Base-by-base conservation (phyloP, 2,797 vertebrate species). In the Tangara arthus region DNA sequence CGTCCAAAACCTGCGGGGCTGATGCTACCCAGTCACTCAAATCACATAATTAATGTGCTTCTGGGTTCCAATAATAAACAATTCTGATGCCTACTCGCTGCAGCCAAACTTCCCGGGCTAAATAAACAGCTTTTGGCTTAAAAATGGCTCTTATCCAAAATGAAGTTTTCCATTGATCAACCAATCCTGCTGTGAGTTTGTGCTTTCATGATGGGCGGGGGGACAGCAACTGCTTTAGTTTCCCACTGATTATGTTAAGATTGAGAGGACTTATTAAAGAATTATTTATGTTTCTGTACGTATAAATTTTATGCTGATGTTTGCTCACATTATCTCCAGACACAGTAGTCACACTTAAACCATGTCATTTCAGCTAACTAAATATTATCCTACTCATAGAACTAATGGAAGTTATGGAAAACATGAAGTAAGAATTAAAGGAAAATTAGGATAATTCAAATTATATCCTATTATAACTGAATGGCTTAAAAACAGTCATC, bases 21-120 rank as follows among this genome's bases (percentile, higher is more conserved):
- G 97, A 97, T 82, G 82, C 89, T 97, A 95, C 92, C 94, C 96
- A 97, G 97, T 96, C 96, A 92, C 88, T 94, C 87, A 92, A 96
- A 82, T 91, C 85, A 95, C 86, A 78, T 96, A 97, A 98, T 97
- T 93, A 95, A 97, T 96, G 95, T 90, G 90, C 94, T 96, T 94
- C 94, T 96, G 91, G 89, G 85, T 79, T 97, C 89, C 95, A 97
- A 97, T 96, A 97, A 97, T 97, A 97, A 97, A 97, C 97, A 97
- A 59, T 60, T 79, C 85, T 80, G 92, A 96, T 95, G 86, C 87
- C 89, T 95, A 94, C 92, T 82, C 9, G 0, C 81, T 88, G 73
- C 78, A 96, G 81, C 82, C 94, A 95, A 96, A 91, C 93, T 88
- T 94, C 83, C 53, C 24, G 0, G 11, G 60, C 84, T 94, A 96